Evolutionary conservation across 1,140 invertebrate genomes (phyloP).

Genomic region (Drosophila murphyi): DNA sequence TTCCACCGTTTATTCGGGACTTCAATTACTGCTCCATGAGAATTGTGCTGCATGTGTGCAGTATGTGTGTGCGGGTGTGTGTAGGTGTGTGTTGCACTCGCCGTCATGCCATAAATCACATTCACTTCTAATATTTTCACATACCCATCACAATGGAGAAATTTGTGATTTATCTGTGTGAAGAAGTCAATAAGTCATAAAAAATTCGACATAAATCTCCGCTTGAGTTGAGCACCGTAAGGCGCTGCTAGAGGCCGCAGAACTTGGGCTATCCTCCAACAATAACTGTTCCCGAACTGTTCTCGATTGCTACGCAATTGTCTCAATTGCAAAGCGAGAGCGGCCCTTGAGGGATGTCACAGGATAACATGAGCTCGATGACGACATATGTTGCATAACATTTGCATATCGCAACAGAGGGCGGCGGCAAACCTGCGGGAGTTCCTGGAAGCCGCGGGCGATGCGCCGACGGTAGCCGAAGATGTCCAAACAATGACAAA

Average conservation of each 20-base stretch:
- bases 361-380: constrained; percentile 27
- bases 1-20: not conserved
- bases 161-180: constrained; percentile 76
- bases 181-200: constrained; percentile 81
- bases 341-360: constrained; percentile 37
- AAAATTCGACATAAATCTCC: constrained; percentile 75
- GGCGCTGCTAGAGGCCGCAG: constrained; percentile 18
- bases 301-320: constrained; percentile 27
- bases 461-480: constrained; percentile 36
- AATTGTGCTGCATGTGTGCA: not conserved
- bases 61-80: not conserved
- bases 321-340: constrained; percentile 29
- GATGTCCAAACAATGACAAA: constrained; percentile 76
- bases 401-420: constrained; percentile 62
- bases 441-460: constrained; percentile 26
- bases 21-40: constrained; percentile 10
- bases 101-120: constrained; percentile 61
- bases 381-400: constrained; percentile 71
- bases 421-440: constrained; percentile 23
- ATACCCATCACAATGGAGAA: constrained; percentile 77
- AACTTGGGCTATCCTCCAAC: constrained; percentile 13
- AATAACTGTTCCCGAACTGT: constrained; percentile 14
- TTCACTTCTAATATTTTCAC: constrained; percentile 75
- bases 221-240: constrained; percentile 4
- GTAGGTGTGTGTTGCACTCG: constrained; percentile 11